phyloP scores from a whole-genome alignment of 2,113 vertebrate genomes.

The Pampusana beccarii region DNA sequence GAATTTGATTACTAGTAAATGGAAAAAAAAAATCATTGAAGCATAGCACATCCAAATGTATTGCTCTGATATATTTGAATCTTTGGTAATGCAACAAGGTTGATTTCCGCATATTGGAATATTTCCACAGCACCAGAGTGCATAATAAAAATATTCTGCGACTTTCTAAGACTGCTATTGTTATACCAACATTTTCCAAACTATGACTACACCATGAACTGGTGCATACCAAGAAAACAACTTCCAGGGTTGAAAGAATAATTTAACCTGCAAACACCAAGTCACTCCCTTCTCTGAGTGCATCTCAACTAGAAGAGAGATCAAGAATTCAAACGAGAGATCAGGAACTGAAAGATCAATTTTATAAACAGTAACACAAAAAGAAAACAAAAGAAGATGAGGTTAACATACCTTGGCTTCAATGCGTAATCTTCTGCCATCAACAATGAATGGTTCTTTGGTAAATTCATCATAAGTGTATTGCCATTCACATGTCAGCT shows the following conservation, averaged over 20 bases:
- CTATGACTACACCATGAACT: not conserved
- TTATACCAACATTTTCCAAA: not conserved
- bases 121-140: not conserved
- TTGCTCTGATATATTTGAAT: not conserved
- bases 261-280: not conserved
- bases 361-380: not conserved
- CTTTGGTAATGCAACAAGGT: not conserved
- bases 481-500: slow-evolving; percentile 97
- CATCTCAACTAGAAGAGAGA: not conserved
- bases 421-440: slow-evolving; percentile 88
- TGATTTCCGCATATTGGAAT: not conserved
- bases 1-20: not conserved
- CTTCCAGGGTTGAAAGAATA: not conserved
- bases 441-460: slow-evolving; percentile 91
- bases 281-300: not conserved
- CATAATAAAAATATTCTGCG: not conserved
- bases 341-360: not conserved
- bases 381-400: not conserved
- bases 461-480: slow-evolving; percentile 97
- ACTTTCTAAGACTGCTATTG: not conserved
- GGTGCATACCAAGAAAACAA: not conserved
- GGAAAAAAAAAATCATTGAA: not conserved
- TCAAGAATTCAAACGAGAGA: not conserved
- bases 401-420: slow-evolving; percentile 88
- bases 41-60: not conserved